Base-by-base conservation (phyloP, 2,888 invertebrate species). In the Agrilus biguttatus region DNA sequence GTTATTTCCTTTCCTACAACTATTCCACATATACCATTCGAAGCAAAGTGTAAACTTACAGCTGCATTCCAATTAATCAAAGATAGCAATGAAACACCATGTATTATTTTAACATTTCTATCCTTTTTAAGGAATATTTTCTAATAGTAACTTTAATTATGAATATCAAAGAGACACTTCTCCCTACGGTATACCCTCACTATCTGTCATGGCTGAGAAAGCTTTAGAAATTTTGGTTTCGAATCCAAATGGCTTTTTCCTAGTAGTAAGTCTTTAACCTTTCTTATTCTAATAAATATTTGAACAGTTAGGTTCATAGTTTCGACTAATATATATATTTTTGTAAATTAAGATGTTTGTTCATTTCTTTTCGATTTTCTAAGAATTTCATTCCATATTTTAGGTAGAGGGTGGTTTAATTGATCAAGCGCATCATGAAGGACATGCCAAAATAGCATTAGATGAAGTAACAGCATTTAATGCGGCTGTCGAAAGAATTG, bases 361-460 rank as follows among this genome's bases (percentile, higher is more conserved):
- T n/a, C n/a, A n/a, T n/a, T n/a, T n/a, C n/a, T n/a, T n/a, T n/a
- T n/a, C n/a, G n/a, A n/a, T n/a, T n/a, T n/a, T n/a, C n/a, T n/a
- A n/a, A n/a, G n/a, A n/a, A n/a, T n/a, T n/a, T n/a, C n/a, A 17
- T 17, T 17, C 17, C 3, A 21, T 6, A 21, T 21, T 57, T 35
- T 49, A 82, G 81, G 79, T 89, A 21, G 89, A 89, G 70, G 87
- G 87, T 8, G 90, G 89, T 1, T 73, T 85, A 54, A 86, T 91
- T 47, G 90, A 91, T 63, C 80, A 80, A 61, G 87, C 84, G 0
- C 89, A 91, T 61, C 95, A 95, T 62, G 73, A 82, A 2, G 87
- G 87, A 13, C 74, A 74, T 46, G 86, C 85, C 0, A 76, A 76
- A 47, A 77, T 75, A 40, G 89, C 92, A 0, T 67, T 95, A 8